These are phyloP conservation scores for Papilio aristodemus DNA, from an alignment of 1,140 invertebrate genomes.

Conservation along the genomic window DNA sequence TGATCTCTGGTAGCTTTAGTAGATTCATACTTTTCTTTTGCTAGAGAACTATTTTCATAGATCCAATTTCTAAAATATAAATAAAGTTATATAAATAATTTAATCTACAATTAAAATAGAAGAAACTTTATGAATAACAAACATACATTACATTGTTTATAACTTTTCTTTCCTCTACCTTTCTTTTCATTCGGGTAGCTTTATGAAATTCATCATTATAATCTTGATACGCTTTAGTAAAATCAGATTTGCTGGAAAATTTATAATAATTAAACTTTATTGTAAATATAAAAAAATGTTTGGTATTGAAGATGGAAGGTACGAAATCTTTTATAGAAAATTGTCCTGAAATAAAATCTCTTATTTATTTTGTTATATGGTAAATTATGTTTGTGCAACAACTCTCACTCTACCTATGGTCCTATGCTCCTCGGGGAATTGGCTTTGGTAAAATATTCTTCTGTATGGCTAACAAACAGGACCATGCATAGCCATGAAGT, in stretches of 20 bases:
- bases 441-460: no score
- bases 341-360: no score
- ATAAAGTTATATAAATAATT: slow-evolving; percentile 22
- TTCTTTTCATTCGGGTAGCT: slow-evolving; percentile 61
- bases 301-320: no score
- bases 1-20: slow-evolving; percentile 67
- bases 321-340: no score
- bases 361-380: no score
- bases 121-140: slow-evolving; percentile 25
- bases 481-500: no score
- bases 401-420: no score
- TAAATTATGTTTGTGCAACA: no score
- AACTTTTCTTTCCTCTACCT: slow-evolving; percentile 66
- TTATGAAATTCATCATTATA: slow-evolving; percentile 69
- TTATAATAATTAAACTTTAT: not conserved
- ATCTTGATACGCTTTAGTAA: slow-evolving; percentile 62
- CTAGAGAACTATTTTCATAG: slow-evolving; percentile 60
- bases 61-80: slow-evolving; percentile 64
- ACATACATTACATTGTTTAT: slow-evolving; percentile 66
- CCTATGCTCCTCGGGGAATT: no score
- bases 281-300: slow-evolving; percentile 20
- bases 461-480: no score
- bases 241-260: slow-evolving; percentile 57
- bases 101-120: slow-evolving; percentile 20
- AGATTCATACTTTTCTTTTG: slow-evolving; percentile 67